Evolutionary conservation across 2,888 invertebrate species (phyloP), one percentile per base, ranked within the genome.

Genomic region (Malthinus flaveolus): DNA sequence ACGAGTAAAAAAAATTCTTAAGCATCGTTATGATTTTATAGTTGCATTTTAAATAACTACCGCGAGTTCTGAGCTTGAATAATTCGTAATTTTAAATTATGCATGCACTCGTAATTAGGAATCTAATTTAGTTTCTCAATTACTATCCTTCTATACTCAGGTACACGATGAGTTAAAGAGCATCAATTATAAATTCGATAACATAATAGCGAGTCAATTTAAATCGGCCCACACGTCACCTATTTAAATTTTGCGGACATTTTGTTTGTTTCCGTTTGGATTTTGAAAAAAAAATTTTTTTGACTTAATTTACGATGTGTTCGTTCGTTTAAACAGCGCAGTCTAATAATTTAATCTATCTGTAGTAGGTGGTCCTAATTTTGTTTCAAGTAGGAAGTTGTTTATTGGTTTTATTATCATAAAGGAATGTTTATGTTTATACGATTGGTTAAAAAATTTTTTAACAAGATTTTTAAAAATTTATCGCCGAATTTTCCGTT

Each of bases 321-420:
- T 23, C 23, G 23, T 23, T 23, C 23, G 2, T 23, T 23, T 23
- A 23, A 23, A 23, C 5, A 23, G 23, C 5, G 23, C 2, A 23
- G 23, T 23, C 23, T 23, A 23, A 23, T 23, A 23, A 23, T 23
- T 23, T 23, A 23, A 23, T 23, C 23, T 23, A 23, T 23, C 23
- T 23, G 23, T 23, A 23, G 51, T 32, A 39, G 44, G 51, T 32
- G 51, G 45, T 15, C 51, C 23, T 34, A 42, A 34, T 51, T 51
- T 51, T 34, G 45, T 45, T 12, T 8, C 51, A 34, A 23, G 49
- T 34, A 51, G 51, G 51, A 51, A 51, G 51, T 11, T 34, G 51
- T 51, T 51, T 51, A 51, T 51, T 44, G 51, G 32, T 51, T 51
- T 44, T 35, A 51, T 51, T 51, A 44, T 44, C 42, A 33, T 51